Percentiles rank a stretch among this genome's conserved stretches.
Conservation (phyloP, 2,113 vertebrate genomes). For the Orientallactaga bullata region DNA sequence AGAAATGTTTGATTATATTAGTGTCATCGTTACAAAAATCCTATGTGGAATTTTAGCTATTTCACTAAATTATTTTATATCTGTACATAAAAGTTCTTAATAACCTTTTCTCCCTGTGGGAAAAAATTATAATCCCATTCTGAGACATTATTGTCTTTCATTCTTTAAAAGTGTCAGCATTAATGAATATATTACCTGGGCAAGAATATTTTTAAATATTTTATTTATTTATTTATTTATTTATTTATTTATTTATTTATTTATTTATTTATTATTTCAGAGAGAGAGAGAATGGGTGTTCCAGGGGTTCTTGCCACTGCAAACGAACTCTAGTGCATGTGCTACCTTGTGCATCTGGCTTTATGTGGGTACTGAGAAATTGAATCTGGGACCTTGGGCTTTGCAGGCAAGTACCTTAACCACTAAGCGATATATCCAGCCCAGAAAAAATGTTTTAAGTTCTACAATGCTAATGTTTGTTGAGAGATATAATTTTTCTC, state of each 20-base stretch:
- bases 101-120: not conserved
- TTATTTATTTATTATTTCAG: too few relatives aligned
- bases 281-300: too few relatives aligned
- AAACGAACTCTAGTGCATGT: too few relatives aligned
- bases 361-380: too few relatives aligned
- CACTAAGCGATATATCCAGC: too few relatives aligned
- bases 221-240: too few relatives aligned
- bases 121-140: constrained; percentile 3
- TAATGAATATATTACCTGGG: constrained; percentile 10
- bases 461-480: not conserved
- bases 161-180: not conserved
- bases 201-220: too few relatives aligned
- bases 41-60: constrained; percentile 68
- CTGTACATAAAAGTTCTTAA: not conserved
- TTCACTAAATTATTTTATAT: constrained; percentile 52
- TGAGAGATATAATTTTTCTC: not conserved
- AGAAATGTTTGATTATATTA: constrained; percentile 60
- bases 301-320: too few relatives aligned
- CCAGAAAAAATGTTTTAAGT: constrained; percentile 25
- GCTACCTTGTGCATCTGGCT: too few relatives aligned
- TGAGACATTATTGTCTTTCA: not conserved
- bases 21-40: constrained; percentile 63
- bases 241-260: too few relatives aligned
- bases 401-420: too few relatives aligned
- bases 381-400: too few relatives aligned